phyloP scores from a whole-genome alignment of 2,797 vertebrate species.

The Coregonus ussuriensis region DNA sequence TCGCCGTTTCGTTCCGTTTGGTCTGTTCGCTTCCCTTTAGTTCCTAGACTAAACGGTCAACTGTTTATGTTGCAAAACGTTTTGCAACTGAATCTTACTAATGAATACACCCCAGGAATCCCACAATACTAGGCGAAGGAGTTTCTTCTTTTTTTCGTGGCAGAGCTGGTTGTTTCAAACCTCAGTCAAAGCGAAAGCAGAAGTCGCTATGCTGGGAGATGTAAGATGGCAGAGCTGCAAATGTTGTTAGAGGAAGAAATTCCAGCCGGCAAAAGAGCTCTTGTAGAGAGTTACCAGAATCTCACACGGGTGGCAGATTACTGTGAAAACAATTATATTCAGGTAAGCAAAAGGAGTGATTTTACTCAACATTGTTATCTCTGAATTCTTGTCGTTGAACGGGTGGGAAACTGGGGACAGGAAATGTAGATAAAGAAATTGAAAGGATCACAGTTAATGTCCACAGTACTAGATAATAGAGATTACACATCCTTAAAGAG shows the following conservation, averaged over 20 bases:
- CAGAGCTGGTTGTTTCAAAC: constrained; percentile 71
- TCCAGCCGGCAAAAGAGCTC: constrained; percentile 91
- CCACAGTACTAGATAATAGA: background rate
- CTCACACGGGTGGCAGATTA: constrained; percentile 95
- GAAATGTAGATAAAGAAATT: constrained; percentile 68
- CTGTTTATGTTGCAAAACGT: too few relatives aligned
- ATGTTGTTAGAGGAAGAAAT: constrained; percentile 99
- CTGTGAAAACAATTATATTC: constrained; percentile 97
- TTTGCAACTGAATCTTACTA: too few relatives aligned
- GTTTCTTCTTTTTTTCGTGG: constrained; percentile 42
- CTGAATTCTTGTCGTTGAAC: constrained; percentile 42
- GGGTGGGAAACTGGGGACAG: constrained; percentile 62
- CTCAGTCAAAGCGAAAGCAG: constrained; percentile 70
- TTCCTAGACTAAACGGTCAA: too few relatives aligned
- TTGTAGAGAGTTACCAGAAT: constrained; percentile 96
- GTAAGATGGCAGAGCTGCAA: constrained; percentile 99
- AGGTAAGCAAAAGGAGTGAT: constrained; percentile 76
- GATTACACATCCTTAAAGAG: background rate
- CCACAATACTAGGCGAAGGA: constrained; percentile 84
- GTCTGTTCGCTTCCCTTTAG: too few relatives aligned
- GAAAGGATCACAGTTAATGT: background rate
- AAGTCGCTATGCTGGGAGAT: constrained; percentile 86
- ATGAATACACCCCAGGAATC: constrained; percentile 66
- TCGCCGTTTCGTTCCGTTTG: too few relatives aligned
- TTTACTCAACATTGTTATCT: constrained; percentile 13